Evolutionary conservation across 2,797 vertebrate genomes (phyloP), one percentile per base, ranked within the genome.

Genomic region (Cossypha dichroa): DNA sequence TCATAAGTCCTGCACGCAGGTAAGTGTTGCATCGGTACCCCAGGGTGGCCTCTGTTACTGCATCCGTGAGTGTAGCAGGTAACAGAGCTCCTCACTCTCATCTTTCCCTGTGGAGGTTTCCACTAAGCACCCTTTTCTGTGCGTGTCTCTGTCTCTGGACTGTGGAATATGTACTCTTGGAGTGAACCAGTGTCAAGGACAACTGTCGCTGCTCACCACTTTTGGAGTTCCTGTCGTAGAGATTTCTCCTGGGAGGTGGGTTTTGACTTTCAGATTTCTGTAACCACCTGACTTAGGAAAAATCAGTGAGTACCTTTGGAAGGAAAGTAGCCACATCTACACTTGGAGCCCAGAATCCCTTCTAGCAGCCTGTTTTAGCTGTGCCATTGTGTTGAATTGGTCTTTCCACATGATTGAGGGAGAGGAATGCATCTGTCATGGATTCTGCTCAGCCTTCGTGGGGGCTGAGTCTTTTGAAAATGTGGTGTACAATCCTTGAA

Each of bases 41-140:
- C 19, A 48, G 58, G 28, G 5, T 25, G 62, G 15, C 45, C 31
- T 73, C 55, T 70, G 20, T 75, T 68, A 62, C n/a, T 77, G 34
- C 4, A 5, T 56, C 14, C 10, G 3, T 85, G 70, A 68, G 20
- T 63, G 22, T 9, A 48, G 33, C 33, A 31, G 49, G 10, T 85
- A 51, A 70, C 31, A 59, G 38, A 58, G n/a, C 33, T 87, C 5
- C 8, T 90, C 0, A 0, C 7, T 49, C 16, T 55, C 1, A 3
- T 78, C 25, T 87, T 78, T 51, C 21, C 21, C 8, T 74, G 16
- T 22, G 31, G 21, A 58, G 51, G 26, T 51, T 78, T 67, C 34
- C 43, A 13, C 18, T 62, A n/a, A 87, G 20, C 9, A 34, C 26
- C 6, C 6, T 78, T 72, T 64, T 13, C 17, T 52, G 2, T 74